Evolutionary conservation across 2,888 invertebrate species (phyloP), one percentile per base, ranked within the genome.

Genomic region (Parnassius mnemosyne): DNA sequence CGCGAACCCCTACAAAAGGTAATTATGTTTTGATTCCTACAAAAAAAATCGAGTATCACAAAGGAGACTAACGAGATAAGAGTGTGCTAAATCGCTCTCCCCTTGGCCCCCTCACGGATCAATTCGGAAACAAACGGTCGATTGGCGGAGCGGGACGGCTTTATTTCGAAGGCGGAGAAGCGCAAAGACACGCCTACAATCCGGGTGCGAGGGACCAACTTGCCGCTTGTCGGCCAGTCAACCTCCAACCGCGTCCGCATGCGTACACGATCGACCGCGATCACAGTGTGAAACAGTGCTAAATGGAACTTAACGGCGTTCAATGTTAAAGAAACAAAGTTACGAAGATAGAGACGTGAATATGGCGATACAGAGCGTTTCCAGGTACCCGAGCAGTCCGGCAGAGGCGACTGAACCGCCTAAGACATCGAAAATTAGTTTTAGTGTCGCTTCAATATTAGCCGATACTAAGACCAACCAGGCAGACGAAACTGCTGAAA

Each of bases 381-480:
- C 94, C 75, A 93, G 93, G 74, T 93, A 93, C 87, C 93, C 93
- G 70, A 92, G 93, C 87, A 92, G 93, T 83, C 93, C 93, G 68
- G 94, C 93, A 76, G 93, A 93, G 80, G 93, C 93, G 68, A 93
- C 93, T 69, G 93, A 89, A 64, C 89, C 89, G 1, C 89, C 91
- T 13, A 95, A 95, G 78, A 92, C 93, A 66, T 94, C 94, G 68
- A 92, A 95, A 73, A 94, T 95, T 77, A 95, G 95, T 87, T 97
- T 98, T 92, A 96, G 97, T 86, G 97, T 97, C 71, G 97, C 97
- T 9, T 96, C 97, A 1, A 93, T 97, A 69, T 88, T 98, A 70
- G 95, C 97, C 13, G 97, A 97, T 76, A 95, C 97, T 41, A 94
- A 96, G 80, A 93, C 94, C 2, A 92, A 88, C 62, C 92, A 92